These are phyloP conservation scores for Sardinella longiceps DNA, from an alignment of 2,797 vertebrate species.

Conservation along the genomic window DNA sequence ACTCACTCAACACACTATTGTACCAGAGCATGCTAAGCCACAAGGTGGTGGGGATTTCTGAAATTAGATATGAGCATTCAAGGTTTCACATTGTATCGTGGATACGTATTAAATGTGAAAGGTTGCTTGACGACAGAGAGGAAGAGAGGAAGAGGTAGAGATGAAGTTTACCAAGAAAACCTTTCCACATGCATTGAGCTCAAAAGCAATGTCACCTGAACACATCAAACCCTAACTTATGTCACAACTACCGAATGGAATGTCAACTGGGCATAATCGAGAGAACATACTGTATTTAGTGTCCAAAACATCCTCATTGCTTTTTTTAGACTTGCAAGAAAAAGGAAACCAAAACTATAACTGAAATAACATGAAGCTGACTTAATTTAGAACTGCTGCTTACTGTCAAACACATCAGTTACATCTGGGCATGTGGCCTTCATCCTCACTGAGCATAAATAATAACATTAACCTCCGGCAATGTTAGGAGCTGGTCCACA, in stretches of 20 bases:
- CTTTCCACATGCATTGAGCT: not conserved
- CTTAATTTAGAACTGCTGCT: not conserved
- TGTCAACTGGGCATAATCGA: not conserved
- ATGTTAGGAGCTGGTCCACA: not conserved
- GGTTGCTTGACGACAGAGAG: not conserved
- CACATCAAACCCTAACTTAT: not conserved
- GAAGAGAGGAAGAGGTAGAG: not conserved
- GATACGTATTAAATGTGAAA: not conserved
- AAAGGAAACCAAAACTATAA: not conserved
- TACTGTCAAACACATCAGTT: not conserved
- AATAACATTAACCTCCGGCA: not conserved
- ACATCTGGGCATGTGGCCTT: not conserved
- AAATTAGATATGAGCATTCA: not conserved
- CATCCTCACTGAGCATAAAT: not conserved
- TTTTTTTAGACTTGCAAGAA: not conserved
- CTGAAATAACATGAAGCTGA: not conserved
- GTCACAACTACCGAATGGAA: not conserved
- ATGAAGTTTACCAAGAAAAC: not conserved
- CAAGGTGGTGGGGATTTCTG: not conserved
- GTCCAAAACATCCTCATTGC: not conserved
- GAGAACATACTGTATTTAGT: too few relatives aligned
- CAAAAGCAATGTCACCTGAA: not conserved
- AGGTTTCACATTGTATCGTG: not conserved
- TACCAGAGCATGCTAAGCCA: not conserved
- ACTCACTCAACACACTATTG: not conserved